Conservation (phyloP, 2,797 vertebrate species). For the Crax fasciolata region DNA sequence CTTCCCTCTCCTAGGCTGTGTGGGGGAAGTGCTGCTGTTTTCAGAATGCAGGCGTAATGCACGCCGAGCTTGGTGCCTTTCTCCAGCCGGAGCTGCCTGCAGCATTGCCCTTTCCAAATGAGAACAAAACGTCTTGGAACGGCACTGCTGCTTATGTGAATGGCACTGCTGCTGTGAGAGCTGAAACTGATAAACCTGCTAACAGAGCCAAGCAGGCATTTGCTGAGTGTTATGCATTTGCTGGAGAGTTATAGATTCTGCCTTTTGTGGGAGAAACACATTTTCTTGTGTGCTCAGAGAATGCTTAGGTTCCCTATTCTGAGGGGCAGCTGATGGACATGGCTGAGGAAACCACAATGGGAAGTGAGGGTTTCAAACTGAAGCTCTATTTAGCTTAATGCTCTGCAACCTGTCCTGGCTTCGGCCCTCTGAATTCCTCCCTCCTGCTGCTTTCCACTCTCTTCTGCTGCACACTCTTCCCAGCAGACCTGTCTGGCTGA, state of each 20-base stretch:
- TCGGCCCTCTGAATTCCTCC: not conserved
- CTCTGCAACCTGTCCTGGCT: not conserved
- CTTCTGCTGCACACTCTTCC: not conserved
- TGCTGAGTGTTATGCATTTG: not conserved
- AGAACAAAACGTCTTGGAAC: not conserved
- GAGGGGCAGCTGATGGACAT: not conserved
- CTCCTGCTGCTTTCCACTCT: not conserved
- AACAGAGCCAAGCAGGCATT: rapidly evolving
- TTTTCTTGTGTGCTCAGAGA: not conserved
- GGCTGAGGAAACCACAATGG: not conserved
- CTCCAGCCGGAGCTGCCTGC: not conserved
- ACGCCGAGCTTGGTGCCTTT: rapidly evolving
- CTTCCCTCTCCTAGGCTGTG: not conserved
- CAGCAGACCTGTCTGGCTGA: not conserved
- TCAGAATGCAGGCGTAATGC: rapidly evolving
- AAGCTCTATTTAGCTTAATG: not conserved
- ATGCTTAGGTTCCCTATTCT: rapidly evolving
- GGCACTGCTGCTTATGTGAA: not conserved
- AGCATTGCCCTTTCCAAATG: not conserved
- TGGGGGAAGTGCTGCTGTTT: not conserved
- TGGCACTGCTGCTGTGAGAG: not conserved
- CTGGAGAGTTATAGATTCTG: not conserved
- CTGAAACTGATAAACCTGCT: not conserved
- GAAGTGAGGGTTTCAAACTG: not conserved
- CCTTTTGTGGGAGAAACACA: not conserved